These are phyloP conservation scores for Solen grandis DNA, from an alignment of 1,140 invertebrate species.

Conservation along the genomic window DNA sequence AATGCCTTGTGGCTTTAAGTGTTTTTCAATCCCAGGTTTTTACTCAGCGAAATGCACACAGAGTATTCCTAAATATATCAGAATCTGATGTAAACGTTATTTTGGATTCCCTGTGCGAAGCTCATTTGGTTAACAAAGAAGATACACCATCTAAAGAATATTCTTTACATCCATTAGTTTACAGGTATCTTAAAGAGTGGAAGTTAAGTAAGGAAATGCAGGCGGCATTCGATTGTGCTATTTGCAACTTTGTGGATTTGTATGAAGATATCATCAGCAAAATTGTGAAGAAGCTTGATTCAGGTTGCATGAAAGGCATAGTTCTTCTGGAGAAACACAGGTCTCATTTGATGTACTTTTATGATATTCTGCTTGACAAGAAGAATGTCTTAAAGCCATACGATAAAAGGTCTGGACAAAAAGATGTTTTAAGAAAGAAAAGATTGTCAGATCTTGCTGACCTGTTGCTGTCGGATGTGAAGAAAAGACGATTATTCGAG, in stretches of 20 bases:
- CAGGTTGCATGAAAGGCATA: background rate
- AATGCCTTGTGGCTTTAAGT: background rate
- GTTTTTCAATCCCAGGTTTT: background rate
- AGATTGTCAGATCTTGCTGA: background rate
- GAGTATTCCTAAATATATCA: background rate
- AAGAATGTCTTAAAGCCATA: background rate
- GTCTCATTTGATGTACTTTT: background rate
- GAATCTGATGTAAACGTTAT: background rate
- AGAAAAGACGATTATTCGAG: background rate
- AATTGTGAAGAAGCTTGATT: background rate
- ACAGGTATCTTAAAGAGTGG: background rate
- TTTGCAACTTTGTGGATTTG: background rate
- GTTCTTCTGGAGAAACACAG: background rate
- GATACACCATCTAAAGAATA: background rate
- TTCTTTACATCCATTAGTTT: background rate
- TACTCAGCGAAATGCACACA: background rate
- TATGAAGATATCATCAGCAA: background rate
- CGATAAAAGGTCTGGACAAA: background rate
- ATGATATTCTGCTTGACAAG: background rate
- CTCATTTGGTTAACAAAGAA: background rate
- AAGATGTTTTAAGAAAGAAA: background rate
- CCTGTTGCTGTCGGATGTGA: background rate
- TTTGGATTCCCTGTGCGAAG: background rate
- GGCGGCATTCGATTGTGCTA: background rate
- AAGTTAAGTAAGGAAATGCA: background rate